A percentile compares a stretch with the other conserved stretches of the same genome.
Conservation (phyloP, 2,113 vertebrate genomes). For the Ophthalmolycus amberensis region DNA sequence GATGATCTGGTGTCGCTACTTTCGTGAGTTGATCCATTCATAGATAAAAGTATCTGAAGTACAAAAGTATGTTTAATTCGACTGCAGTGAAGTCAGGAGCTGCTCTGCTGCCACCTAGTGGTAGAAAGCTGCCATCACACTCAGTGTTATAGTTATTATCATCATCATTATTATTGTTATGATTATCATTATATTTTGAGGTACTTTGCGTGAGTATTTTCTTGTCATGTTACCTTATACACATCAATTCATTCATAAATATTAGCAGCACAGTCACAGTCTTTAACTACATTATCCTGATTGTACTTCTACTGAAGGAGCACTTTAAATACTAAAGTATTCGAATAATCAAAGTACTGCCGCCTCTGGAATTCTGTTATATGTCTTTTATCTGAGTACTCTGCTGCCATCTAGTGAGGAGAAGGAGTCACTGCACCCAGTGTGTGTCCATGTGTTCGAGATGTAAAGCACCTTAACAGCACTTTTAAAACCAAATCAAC, state of each 20-base stretch:
- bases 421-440: not conserved
- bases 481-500: not conserved
- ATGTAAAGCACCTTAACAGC: not conserved
- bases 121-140: not conserved
- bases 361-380: too few relatives aligned
- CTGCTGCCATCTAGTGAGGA: not conserved
- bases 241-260: not conserved
- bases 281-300: too few relatives aligned
- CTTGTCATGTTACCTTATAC: not conserved
- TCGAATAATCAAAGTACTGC: not conserved
- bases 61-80: not conserved
- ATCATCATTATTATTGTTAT: too few relatives aligned
- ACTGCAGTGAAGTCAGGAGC: not conserved
- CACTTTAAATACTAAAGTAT: not conserved
- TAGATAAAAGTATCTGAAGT: not conserved
- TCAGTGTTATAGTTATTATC: not conserved
- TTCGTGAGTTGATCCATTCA: not conserved
- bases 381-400: not conserved
- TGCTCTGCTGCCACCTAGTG: conserved; percentile 20
- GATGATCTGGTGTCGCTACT: too few relatives aligned
- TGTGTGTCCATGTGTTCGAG: not conserved
- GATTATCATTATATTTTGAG: too few relatives aligned
- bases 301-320: too few relatives aligned
- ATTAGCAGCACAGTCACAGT: not conserved
- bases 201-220: not conserved